Evolutionary conservation across 2,888 invertebrate genomes (phyloP), one percentile per base, ranked within the genome.

Genomic region (Torymus auratus): DNA sequence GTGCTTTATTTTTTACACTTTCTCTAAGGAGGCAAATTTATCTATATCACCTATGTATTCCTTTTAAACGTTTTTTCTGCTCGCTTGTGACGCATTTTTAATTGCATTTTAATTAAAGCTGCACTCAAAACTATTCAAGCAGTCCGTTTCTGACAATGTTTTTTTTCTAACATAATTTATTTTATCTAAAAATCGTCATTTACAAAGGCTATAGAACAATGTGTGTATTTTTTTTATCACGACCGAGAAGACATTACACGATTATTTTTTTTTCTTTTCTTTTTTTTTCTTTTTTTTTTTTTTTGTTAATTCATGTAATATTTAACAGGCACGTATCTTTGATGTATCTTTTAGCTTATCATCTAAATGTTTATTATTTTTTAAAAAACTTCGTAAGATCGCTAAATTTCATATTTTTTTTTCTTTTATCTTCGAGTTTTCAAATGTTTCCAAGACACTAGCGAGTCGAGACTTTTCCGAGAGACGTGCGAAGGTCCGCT

Each of bases 261-360:
- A 64, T 67, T 77, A 72, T 83, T 56, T 75, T 61, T 53, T 67
- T 41, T 41, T 7, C 1, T 7, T 7, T 41, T 41, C 7, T 41
- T 41, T 41, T 41, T 7, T 41, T 41, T 7, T 1, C 1, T 41
- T 41, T 7, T 7, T 7, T 41, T 41, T 41, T 41, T 41, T 41
- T 41, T 41, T 41, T 41, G 41, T 41, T 41, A 41, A 71, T 79
- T 69, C 76, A 72, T 82, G 77, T 74, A 65, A 78, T 70, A 20
- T 78, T 55, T 78, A 84, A 74, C 85, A 84, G 87, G 85, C 86
- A 85, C 86, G 83, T 86, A 83, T 81, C 84, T 86, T 86, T 85
- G 84, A 86, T 85, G 84, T 41, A 41, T 41, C 41, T 84, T 85
- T 80, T 77, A 52, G 61, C 83, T 84, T 69, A 83, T 71, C 55